These are phyloP conservation scores for Euborellia annulipes DNA, from an alignment of 1,140 invertebrate genomes.

Conservation along the genomic window DNA sequence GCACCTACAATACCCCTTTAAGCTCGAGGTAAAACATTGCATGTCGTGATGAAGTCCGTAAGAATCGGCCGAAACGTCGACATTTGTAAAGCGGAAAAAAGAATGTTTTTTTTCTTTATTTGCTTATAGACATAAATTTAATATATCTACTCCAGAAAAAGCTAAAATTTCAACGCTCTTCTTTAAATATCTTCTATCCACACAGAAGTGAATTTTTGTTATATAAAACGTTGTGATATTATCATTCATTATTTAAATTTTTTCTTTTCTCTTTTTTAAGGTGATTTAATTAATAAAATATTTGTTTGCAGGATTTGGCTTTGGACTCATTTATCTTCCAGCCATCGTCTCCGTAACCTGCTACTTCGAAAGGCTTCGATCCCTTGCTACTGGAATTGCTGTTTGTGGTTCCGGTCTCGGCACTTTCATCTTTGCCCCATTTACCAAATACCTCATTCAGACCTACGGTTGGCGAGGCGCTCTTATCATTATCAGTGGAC, in stretches of 20 bases:
- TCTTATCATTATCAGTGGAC: conserved; percentile 61
- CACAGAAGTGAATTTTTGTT: neutral
- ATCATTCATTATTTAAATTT: too few relatives aligned
- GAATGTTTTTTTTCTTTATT: too few relatives aligned
- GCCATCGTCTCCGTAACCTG: conserved; percentile 88
- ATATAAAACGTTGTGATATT: neutral
- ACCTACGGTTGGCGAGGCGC: conserved; percentile 52
- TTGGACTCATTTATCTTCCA: conserved; percentile 86
- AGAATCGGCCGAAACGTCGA: too few relatives aligned
- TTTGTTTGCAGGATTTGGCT: conserved; percentile 56
- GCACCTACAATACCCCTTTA: too few relatives aligned
- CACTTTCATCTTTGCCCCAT: conserved; percentile 66
- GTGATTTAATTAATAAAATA: neutral
- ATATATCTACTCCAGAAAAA: too few relatives aligned
- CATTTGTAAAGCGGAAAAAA: too few relatives aligned
- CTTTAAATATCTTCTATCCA: too few relatives aligned
- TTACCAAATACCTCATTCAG: conserved; percentile 47
- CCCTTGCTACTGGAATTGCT: conserved; percentile 83
- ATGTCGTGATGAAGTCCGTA: too few relatives aligned
- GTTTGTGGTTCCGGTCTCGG: conserved; percentile 86
- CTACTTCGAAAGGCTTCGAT: conserved; percentile 83
- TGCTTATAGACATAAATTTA: too few relatives aligned
- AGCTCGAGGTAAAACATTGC: too few relatives aligned
- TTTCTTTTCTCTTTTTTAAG: conserved; percentile 5
- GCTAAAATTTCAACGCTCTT: too few relatives aligned